Percentiles rank a stretch among this genome's conserved stretches.
Conservation (phyloP, 92 coral and sea anemone genomes). For the Paramuricea clavata region DNA sequence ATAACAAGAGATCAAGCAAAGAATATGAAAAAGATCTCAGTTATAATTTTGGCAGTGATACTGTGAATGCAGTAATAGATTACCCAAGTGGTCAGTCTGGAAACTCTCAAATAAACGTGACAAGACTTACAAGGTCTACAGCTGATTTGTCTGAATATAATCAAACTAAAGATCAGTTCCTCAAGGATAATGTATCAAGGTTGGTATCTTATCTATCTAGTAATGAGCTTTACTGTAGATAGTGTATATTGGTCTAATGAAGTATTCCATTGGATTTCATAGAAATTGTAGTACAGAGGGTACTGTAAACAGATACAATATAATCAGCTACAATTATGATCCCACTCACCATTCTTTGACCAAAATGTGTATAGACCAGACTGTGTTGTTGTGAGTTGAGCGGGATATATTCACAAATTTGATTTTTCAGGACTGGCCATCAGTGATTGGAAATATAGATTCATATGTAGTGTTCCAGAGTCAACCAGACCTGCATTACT, state of each 20-base stretch:
- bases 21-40: conserved; percentile 46
- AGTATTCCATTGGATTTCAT: background rate
- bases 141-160: conserved; percentile 77
- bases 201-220: conserved; percentile 36
- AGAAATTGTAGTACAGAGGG: background rate
- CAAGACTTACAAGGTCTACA: conserved; percentile 70
- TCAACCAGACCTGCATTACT: too few species aligned
- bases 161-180: conserved; percentile 47
- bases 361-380: too few species aligned
- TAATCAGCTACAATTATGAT: too few species aligned
- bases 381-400: too few species aligned
- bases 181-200: conserved; percentile 76
- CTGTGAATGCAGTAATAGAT: conserved; percentile 39
- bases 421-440: too few species aligned
- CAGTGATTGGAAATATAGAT: too few species aligned
- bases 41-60: conserved; percentile 18
- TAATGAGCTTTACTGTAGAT: background rate
- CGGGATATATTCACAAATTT: too few species aligned
- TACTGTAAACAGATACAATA: background rate
- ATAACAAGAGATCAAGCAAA: conserved; percentile 50
- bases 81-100: conserved; percentile 26
- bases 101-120: background rate
- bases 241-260: too few species aligned
- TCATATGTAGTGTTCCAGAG: too few species aligned
- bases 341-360: too few species aligned